A percentile compares a stretch with the other conserved stretches of the same genome.
These are phyloP conservation scores for Pandemis cinnamomeana DNA, from an alignment of 2,888 invertebrate species.

Conservation along the genomic window DNA sequence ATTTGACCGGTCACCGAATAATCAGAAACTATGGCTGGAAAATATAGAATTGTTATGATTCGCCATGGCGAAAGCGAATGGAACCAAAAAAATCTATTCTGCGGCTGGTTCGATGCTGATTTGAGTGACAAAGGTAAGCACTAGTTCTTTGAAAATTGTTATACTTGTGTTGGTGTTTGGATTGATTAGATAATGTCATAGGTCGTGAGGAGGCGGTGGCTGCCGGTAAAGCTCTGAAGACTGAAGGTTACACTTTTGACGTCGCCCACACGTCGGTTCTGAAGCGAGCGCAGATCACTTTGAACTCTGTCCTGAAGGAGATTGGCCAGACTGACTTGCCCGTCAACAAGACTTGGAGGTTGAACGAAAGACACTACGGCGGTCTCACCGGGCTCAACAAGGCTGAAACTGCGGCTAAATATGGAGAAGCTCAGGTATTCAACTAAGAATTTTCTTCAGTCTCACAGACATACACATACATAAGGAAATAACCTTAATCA, in stretches of 20 bases:
- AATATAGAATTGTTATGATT: constrained; percentile 88
- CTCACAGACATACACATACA: background rate
- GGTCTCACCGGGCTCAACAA: constrained; percentile 94
- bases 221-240: constrained; percentile 90
- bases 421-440: constrained; percentile 91
- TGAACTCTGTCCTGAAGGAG: constrained; percentile 87
- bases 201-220: constrained; percentile 88
- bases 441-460: background rate
- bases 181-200: constrained; percentile 51
- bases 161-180: constrained; percentile 1
- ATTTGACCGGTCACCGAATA: constrained; percentile 37
- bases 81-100: constrained; percentile 89
- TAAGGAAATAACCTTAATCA: no score
- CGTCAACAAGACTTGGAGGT: constrained; percentile 90
- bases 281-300: constrained; percentile 90
- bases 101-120: constrained; percentile 90
- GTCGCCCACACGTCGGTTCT: constrained; percentile 92
- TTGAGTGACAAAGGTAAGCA: constrained; percentile 87
- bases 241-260: constrained; percentile 89
- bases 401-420: constrained; percentile 92
- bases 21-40: constrained; percentile 67
- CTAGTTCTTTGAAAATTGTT: background rate
- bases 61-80: constrained; percentile 91
- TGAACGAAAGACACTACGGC: constrained; percentile 95
- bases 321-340: constrained; percentile 88